Base-by-base conservation (phyloP, 1,140 invertebrate species). In the Ceratina calcarata region DNA sequence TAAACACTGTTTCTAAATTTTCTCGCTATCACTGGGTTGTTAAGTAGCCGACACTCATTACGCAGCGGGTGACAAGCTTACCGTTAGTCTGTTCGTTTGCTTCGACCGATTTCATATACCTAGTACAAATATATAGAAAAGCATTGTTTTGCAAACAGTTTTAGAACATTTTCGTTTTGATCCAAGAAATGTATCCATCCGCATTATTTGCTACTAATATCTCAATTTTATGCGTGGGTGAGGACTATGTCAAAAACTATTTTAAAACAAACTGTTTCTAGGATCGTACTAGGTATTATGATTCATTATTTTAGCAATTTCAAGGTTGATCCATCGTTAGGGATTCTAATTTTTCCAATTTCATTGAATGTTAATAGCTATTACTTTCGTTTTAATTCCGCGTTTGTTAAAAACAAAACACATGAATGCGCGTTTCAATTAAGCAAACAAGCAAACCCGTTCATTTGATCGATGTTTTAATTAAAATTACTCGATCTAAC, bases 1-100 rank as follows among this genome's bases (percentile, higher is more conserved):
- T 87, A 87, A 82, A 83, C 78, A 83, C 67, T 82, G 78, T 65
- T 72, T 84, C 80, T 87, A 89, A 85, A 82, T 85, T 83, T 45
- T 45, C 37, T 82, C 77, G 81, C 83, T 79, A 87, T 89, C 89
- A 89, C 90, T 85, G 88, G 89, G 89, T 90, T 88, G 89, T 87
- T 87, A 88, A 81, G 64, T 64, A 69, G 58, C 66, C 51, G 51
- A 45, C 37, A 80, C 65, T 32, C 37, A 45, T 55, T 81, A 74
- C 61, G 76, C 60, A 57, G 72, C 49, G 57, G 58, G 37, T 65
- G 70, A 73, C 60, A 79, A 60, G 53, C 51, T 16, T 49, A 72
- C 22, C 32, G 49, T 27, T 49, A 32, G 78, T 79, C 66, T 74
- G 70, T 74, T 79, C 78, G 78, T 67, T 79, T 79, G 78, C 78